These are phyloP conservation scores for Prinia subflava DNA, from an alignment of 2,113 vertebrate genomes.

Conservation along the genomic window DNA sequence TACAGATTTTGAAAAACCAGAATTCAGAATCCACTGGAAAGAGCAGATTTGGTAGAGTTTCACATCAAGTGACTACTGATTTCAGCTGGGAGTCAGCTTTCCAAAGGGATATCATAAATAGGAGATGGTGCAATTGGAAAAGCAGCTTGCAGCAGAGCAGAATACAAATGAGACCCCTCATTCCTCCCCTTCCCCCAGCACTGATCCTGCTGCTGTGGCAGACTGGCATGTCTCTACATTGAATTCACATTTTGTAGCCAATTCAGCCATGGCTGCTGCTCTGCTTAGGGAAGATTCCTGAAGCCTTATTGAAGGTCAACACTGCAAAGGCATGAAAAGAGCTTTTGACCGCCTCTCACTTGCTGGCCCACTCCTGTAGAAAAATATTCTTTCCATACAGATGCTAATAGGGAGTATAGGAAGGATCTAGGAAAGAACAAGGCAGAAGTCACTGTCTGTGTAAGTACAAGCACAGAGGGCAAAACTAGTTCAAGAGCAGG, in stretches of 20 bases:
- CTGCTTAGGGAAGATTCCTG: not conserved
- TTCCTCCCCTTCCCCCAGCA: not conserved
- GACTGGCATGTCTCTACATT: not conserved
- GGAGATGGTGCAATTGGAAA: not conserved
- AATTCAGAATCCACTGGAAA: not conserved
- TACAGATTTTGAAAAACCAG: not conserved
- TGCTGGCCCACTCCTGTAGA: not conserved
- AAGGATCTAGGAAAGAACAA: not conserved
- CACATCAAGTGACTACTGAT: not conserved
- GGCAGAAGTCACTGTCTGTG: not conserved
- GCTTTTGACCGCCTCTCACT: not conserved
- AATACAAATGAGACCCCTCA: not conserved
- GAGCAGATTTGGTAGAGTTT: not conserved
- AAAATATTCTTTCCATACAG: not conserved
- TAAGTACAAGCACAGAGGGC: not conserved
- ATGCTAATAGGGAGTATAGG: not conserved
- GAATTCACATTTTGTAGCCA: not conserved
- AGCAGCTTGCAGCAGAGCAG: not conserved
- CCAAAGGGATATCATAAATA: not conserved
- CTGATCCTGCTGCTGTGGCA: not conserved
- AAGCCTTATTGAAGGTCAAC: not conserved
- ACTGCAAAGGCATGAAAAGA: not conserved
- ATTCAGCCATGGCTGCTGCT: not conserved
- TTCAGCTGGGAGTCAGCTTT: not conserved
- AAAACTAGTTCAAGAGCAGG: not conserved